Evolutionary conservation across 2,888 invertebrate species (phyloP).

Genomic region (Acrobasis suavella): DNA sequence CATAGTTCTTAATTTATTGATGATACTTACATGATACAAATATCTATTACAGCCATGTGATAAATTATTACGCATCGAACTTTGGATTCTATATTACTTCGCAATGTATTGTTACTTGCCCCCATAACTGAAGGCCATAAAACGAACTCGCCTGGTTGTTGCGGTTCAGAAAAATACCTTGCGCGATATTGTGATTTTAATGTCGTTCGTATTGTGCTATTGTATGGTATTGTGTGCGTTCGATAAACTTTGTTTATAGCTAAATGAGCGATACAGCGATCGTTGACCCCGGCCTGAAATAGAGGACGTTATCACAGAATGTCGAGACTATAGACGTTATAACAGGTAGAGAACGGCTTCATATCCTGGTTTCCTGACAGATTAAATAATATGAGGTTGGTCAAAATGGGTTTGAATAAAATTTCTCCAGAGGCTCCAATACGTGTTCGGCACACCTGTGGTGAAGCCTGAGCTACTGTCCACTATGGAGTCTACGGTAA

Average conservation of each 20-base stretch:
- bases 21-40: no score
- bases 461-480: no score
- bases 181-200: conserved; percentile 57
- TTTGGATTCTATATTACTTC: not conserved
- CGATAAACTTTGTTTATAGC: conserved; percentile 80
- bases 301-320: conserved; percentile 48
- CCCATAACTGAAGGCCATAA: conserved; percentile 8
- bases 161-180: conserved; percentile 45
- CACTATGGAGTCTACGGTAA: no score
- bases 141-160: conserved; percentile 18
- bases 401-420: no score
- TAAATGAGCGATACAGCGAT: conserved; percentile 74
- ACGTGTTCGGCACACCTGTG: no score
- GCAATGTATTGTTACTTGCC: not conserved
- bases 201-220: conserved; percentile 56
- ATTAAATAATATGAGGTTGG: no score
- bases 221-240: conserved; percentile 65
- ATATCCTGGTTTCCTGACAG: not conserved
- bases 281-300: conserved; percentile 66
- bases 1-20: no score
- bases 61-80: no score
- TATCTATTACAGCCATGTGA: no score
- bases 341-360: not conserved
- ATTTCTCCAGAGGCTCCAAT: no score
- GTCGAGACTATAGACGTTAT: not conserved